Evolutionary conservation across 2,113 vertebrate species (phyloP).

Genomic region (Neolamprologus ventralis): DNA sequence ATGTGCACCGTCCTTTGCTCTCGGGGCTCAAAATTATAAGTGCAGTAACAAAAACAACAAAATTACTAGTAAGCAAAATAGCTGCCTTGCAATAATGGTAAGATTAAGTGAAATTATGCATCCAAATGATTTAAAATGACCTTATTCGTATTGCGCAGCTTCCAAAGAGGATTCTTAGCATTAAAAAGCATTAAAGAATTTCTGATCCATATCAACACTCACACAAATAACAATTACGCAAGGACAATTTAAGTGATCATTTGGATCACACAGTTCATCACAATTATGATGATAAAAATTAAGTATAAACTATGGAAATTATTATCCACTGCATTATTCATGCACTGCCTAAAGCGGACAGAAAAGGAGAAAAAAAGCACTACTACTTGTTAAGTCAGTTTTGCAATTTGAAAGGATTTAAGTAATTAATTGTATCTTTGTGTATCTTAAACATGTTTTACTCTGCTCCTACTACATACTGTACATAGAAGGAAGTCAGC

Average conservation of each 20-base stretch:
- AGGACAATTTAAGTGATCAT: background rate
- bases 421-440: background rate
- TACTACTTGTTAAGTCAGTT: background rate
- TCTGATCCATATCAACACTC: background rate
- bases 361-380: background rate
- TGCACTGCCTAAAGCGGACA: background rate
- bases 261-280: background rate
- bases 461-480: background rate
- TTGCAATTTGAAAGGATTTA: background rate
- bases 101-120: background rate
- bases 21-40: background rate
- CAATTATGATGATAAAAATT: background rate
- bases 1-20: background rate
- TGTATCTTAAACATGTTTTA: background rate
- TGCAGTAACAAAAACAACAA: background rate
- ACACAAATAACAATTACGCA: background rate
- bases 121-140: background rate
- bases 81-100: background rate
- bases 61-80: background rate
- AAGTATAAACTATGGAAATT: background rate
- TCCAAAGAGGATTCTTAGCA: background rate
- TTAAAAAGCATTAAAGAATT: background rate
- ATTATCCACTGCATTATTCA: background rate
- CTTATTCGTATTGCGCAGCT: background rate
- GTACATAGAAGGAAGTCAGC: background rate